A percentile compares a stretch with the other conserved stretches of the same genome.
phyloP scores from a whole-genome alignment of 2,888 invertebrate genomes.

The Pantelozetes paolii region DNA sequence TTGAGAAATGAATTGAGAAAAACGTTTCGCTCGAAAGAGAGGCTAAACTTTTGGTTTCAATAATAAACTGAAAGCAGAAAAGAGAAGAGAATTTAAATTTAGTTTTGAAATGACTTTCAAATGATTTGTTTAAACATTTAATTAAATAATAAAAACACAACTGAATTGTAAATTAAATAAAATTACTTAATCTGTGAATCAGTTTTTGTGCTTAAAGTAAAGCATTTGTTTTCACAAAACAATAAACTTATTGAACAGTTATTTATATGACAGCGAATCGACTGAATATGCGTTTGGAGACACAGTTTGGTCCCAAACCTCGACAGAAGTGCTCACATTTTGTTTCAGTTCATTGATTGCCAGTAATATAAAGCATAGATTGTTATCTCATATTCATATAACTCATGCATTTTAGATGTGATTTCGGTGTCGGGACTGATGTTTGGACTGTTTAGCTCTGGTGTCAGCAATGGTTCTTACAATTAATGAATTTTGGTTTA shows the following conservation, averaged over 20 bases:
- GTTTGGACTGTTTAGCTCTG: background rate
- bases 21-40: background rate
- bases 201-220: background rate
- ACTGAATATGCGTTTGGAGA: constrained; percentile 28
- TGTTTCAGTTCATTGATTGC: constrained; percentile 25
- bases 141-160: constrained; percentile 1
- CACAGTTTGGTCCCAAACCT: background rate
- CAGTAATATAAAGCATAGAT: background rate
- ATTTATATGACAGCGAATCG: constrained; percentile 34
- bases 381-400: constrained; percentile 33
- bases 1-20: constrained; percentile 15
- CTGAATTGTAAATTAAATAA: constrained; percentile 23
- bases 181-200: constrained; percentile 9
- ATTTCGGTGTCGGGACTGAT: background rate
- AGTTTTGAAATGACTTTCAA: background rate
- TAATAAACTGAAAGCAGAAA: background rate
- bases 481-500: constrained; percentile 17
- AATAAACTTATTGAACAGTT: constrained; percentile 12
- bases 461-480: background rate
- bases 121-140: background rate
- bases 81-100: constrained; percentile 25
- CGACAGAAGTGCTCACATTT: constrained; percentile 26
- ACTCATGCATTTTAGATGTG: constrained; percentile 13
- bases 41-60: background rate
- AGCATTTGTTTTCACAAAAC: constrained; percentile 17